Evolutionary conservation across 2,888 invertebrate species (phyloP).

Genomic region (Aleiodes alternator): DNA sequence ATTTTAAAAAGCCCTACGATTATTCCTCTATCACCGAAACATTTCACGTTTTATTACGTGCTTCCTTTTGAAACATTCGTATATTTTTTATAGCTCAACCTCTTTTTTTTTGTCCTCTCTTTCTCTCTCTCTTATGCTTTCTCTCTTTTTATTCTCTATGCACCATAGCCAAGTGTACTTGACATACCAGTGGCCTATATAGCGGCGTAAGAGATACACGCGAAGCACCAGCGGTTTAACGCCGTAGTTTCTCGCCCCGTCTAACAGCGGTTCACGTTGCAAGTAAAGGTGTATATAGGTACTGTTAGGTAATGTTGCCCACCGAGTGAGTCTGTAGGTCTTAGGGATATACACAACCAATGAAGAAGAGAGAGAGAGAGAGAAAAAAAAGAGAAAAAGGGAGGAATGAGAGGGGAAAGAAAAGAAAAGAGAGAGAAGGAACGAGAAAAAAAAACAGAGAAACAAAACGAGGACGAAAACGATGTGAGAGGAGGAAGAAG

Average conservation of each 20-base stretch:
- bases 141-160: constrained; percentile 14
- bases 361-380: constrained; percentile 45
- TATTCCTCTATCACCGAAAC: too few relatives aligned
- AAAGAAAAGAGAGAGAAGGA: constrained; percentile 41
- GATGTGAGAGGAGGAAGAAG: constrained; percentile 33
- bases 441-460: constrained; percentile 24
- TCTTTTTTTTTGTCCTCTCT: too few relatives aligned
- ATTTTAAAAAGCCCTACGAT: background rate
- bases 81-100: too few relatives aligned
- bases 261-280: constrained; percentile 46
- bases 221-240: constrained; percentile 48
- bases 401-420: constrained; percentile 24
- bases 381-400: constrained; percentile 24
- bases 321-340: constrained; percentile 66
- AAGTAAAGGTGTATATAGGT: constrained; percentile 60
- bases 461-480: constrained; percentile 35
- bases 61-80: too few relatives aligned
- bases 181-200: constrained; percentile 50
- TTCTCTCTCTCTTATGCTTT: too few relatives aligned
- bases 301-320: constrained; percentile 68
- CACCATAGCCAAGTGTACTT: constrained; percentile 39
- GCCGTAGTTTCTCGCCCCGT: constrained; percentile 41
- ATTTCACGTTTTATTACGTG: too few relatives aligned
- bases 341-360: constrained; percentile 45
- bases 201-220: constrained; percentile 48